Base-by-base conservation (phyloP, 2,888 invertebrate species). In the Neoitamus cyanurus region DNA sequence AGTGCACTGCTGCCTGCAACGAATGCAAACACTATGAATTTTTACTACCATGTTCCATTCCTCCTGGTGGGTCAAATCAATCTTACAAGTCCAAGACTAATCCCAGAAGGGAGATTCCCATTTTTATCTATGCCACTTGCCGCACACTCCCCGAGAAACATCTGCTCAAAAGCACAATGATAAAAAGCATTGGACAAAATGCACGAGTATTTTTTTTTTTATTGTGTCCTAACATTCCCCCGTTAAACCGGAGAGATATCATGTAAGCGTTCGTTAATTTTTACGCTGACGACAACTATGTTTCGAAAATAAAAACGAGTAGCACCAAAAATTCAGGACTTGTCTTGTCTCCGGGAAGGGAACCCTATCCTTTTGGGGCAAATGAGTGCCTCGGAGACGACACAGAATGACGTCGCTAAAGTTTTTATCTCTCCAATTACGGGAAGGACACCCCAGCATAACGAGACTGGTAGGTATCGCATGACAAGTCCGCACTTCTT, bases 361-460 rank as follows among this genome's bases (percentile, higher is more conserved):
- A 20, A 6, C 48, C 48, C 48, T 48, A 48, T 48, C 20, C 48
- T 48, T 42, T 42, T 42, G 42, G 20, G 58, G 25, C 9, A 58
- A 25, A 58, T 58, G 58, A 58, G 42, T 42, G 15, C 42, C 5
- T 42, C 42, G 42, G 5, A 42, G 42, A 42, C 42, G 6, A 58
- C 58, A 58, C 58, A 25, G 3, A 58, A 58, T 58, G 58, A 58
- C 25, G 58, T 58, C 58, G 58, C 58, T 58, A 58, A 58, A 58
- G 58, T 58, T 58, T 58, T 58, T 58, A 58, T 58, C 58, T 58
- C 25, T 58, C 58, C 58, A 58, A 58, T 58, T 58, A 58, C 58
- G 58, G 20, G 58, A 58, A 58, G 58, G 25, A 58, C 58, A 58
- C 58, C 58, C 42, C 25, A 2, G 11, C 9, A 3, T 58, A 25